phyloP scores from a whole-genome alignment of 2,113 vertebrate genomes.

The Hypocryptadius cinnamomeus region DNA sequence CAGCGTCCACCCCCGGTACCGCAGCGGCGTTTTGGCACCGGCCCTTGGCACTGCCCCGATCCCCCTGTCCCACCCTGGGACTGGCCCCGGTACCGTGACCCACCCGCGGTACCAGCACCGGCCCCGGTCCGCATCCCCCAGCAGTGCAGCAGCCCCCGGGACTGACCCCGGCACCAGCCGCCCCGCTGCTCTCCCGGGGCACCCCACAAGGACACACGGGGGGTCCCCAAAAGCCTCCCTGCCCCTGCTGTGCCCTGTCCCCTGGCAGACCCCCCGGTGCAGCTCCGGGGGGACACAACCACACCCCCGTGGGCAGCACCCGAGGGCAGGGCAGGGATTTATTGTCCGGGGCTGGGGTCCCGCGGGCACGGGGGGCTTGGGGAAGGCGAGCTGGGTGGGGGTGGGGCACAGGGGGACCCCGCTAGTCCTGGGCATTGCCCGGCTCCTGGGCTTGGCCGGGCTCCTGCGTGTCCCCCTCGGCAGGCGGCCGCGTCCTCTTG shows the following conservation, averaged over 20 bases:
- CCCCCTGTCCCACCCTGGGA: not conserved
- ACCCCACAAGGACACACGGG: not conserved
- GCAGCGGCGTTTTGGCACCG: not conserved
- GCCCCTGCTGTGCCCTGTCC: not conserved
- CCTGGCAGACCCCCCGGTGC: no score
- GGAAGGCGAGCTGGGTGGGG: not conserved
- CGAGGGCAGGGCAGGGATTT: not conserved
- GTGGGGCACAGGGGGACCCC: no score
- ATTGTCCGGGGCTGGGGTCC: not conserved
- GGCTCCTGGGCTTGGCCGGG: not conserved
- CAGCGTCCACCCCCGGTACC: not conserved
- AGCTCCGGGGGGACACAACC: not conserved
- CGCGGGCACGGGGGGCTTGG: not conserved
- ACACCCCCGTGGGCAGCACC: not conserved
- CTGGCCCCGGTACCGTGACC: not conserved
- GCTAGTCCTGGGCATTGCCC: not conserved
- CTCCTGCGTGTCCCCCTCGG: conserved; percentile 41
- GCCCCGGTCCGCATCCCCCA: no score
- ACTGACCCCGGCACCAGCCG: no score
- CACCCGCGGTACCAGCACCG: no score
- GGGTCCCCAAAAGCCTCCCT: not conserved
- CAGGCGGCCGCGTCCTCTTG: conserved; percentile 71
- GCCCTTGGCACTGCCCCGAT: not conserved
- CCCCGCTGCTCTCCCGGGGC: not conserved
- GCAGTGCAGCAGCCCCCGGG: not conserved